Evolutionary conservation across 2,113 vertebrate species (phyloP), one percentile per base, ranked within the genome.

Genomic region (Rhineura floridana): DNA sequence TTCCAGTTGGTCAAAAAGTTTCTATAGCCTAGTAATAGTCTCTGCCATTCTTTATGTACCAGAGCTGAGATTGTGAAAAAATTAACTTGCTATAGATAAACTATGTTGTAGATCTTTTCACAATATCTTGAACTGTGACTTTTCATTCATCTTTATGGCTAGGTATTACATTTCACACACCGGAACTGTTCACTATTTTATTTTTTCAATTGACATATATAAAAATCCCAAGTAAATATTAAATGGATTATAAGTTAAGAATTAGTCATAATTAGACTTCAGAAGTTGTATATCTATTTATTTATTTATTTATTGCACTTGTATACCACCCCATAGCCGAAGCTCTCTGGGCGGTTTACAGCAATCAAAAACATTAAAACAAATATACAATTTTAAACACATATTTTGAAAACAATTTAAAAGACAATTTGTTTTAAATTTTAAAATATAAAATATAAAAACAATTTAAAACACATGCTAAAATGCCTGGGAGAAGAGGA

Each of bases 181-280:
- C 1, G 48, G 39, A 33, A n/a, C 15, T 11, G 30, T 69, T 69
- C 63, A 46, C 59, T 48, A 23, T 48, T 48, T 46, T 42, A 6
- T 42, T 25, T 46, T 63, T 69, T 48, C 62, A 83, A 7, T n/a
- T 55, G 23, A 25, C 17, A 73, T 17, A 19, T 36, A 12, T 77
- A 15, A 50, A 52, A 33, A 48, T 80, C 15, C 39, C 28, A 63
- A 81, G 15, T 63, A 3, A 62, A 11, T 80, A 55, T 80, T 25
- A 6, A 36, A 70, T n/a, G 6, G n/a, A 23, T 67, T 83, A 36
- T 48, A 84, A 55, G 92, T 44, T 55, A 90, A 19, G 89, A 81
- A 9, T n/a, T 13, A 4, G 21, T 15, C 21, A 92, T 62, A 75
- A 65, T 21, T 48, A 78, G 36, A 44, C 55, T 76, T 63, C 19